Conservation (phyloP, 1,140 invertebrate genomes). For the Patella vulgata region DNA sequence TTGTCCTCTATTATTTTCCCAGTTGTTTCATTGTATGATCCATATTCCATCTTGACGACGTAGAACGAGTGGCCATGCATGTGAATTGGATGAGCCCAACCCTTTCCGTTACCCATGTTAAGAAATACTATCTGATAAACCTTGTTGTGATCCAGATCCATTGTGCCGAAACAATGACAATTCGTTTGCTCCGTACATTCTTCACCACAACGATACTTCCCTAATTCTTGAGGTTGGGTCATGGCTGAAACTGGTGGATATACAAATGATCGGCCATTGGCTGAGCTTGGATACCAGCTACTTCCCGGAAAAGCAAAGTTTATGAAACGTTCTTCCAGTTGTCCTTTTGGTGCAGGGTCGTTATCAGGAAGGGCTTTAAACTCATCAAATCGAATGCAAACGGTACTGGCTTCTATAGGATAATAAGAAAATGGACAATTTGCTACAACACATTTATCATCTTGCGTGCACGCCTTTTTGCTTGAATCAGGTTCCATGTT, state of each 20-base stretch:
- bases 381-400: slow-evolving; percentile 37
- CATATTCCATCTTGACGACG: slow-evolving; percentile 71
- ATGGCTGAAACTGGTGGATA: slow-evolving; percentile 43
- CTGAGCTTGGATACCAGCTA: slow-evolving; percentile 33
- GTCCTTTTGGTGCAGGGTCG: slow-evolving; percentile 4
- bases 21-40: slow-evolving; percentile 36
- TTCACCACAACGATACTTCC: slow-evolving; percentile 23
- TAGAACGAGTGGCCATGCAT: slow-evolving; percentile 81
- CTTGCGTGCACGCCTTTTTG: slow-evolving; percentile 21
- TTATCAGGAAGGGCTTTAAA: slow-evolving; percentile 21
- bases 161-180: slow-evolving; percentile 5
- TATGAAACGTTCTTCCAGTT: slow-evolving; percentile 47
- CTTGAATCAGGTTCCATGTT: slow-evolving; percentile 69
- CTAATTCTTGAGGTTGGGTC: slow-evolving; percentile 43
- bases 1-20: slow-evolving; percentile 54
- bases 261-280: slow-evolving; percentile 48
- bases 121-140: slow-evolving; percentile 48
- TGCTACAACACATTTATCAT: slow-evolving; percentile 38
- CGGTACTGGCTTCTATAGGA: slow-evolving; percentile 28
- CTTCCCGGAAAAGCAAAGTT: slow-evolving; percentile 58
- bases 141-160: slow-evolving; percentile 32
- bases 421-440: slow-evolving; percentile 54
- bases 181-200: slow-evolving; percentile 34
- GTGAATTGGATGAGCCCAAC: slow-evolving; percentile 76
- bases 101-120: slow-evolving; percentile 71